Conservation (phyloP, 2,797 vertebrate species). For the Rhynchotus rufescens region DNA sequence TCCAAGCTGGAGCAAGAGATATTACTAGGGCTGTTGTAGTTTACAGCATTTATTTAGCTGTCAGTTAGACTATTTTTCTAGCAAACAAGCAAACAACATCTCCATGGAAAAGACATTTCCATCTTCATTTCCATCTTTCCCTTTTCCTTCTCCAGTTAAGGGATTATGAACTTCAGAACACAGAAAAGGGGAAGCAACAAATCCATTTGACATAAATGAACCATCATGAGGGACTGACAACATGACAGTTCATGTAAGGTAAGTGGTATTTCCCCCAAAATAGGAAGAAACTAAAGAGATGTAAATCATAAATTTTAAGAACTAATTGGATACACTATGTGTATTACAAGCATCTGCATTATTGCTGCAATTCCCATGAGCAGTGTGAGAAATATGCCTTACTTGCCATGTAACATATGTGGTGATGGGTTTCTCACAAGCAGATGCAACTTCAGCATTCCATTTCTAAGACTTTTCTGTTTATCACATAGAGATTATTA, state of each 20-base stretch:
- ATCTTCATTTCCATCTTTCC: background rate
- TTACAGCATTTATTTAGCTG: background rate
- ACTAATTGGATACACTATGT: background rate
- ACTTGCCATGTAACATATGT: background rate
- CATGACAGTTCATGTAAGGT: background rate
- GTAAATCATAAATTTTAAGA: background rate
- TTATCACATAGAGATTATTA: background rate
- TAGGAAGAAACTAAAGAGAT: background rate
- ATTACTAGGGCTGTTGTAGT: background rate
- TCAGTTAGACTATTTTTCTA: background rate
- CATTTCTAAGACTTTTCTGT: constrained; percentile 6
- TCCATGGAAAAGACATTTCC: background rate
- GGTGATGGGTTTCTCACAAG: background rate
- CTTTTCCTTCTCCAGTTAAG: background rate
- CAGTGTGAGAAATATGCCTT: background rate
- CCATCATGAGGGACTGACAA: accelerated
- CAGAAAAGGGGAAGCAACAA: background rate
- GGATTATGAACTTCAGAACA: background rate
- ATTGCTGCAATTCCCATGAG: background rate
- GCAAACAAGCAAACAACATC: background rate
- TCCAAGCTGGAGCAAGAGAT: background rate
- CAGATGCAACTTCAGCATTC: background rate
- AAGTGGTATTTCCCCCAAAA: background rate
- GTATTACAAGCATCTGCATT: background rate
- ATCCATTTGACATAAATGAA: background rate